These are phyloP conservation scores for Pandion haliaetus DNA, from an alignment of 2,113 vertebrate species.

Conservation along the genomic window DNA sequence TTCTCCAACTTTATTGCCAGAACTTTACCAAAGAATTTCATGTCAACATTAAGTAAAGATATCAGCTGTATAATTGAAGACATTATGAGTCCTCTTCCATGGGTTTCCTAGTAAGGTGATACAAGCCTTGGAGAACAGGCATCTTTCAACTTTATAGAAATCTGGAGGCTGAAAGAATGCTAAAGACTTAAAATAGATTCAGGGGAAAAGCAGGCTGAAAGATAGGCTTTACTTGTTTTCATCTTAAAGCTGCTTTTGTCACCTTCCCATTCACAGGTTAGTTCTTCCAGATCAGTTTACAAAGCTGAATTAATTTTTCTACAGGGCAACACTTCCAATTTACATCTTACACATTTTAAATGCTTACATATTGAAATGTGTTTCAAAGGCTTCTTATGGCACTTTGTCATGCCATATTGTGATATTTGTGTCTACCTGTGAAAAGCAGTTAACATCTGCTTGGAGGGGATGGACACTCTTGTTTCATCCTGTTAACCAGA, in stretches of 20 bases:
- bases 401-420: not conserved
- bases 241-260: not conserved
- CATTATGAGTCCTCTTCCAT: not conserved
- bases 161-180: constrained; percentile 5
- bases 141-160: constrained; percentile 38
- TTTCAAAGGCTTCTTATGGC: not conserved
- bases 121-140: not conserved
- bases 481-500: not conserved
- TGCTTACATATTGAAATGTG: not conserved
- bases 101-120: constrained; percentile 45
- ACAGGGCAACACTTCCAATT: not conserved
- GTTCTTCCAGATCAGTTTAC: not conserved
- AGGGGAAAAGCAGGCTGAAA: not conserved
- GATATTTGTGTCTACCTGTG: not conserved
- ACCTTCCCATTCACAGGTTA: not conserved
- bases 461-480: not conserved
- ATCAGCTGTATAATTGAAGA: not conserved
- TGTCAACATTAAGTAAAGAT: constrained; percentile 13
- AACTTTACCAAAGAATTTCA: not conserved
- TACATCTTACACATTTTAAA: not conserved
- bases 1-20: constrained; percentile 13
- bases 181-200: constrained; percentile 4
- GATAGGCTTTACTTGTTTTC: not conserved
- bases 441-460: not conserved
- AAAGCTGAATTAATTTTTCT: not conserved